Base-by-base conservation (phyloP, 2,113 vertebrate genomes). In the Crotalus horridus region DNA sequence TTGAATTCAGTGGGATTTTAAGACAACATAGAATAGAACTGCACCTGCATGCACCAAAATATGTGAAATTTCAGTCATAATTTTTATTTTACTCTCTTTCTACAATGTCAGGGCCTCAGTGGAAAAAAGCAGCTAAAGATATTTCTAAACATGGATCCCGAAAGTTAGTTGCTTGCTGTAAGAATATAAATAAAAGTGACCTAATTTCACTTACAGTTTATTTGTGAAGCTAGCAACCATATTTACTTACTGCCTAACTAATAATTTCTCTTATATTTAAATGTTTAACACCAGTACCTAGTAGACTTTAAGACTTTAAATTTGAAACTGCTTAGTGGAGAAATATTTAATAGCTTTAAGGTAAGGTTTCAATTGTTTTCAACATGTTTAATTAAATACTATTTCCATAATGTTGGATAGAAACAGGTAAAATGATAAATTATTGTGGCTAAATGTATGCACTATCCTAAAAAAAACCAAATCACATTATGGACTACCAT, bases 161-260 rank as follows among this genome's bases (percentile, higher is more conserved):
- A 58, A 91, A 85, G 53, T 91, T 85, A 26, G 89, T 51, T n/a
- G 74, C 24, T 53, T 91, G 81, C 89, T 93, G 85, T 85, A 93
- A 89, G 29, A 81, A 48, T 23, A 26, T 51, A 93, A 91, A 93
- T 90, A 93, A 61, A 93, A 90, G 81, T 90, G 92, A 93, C 81
- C 55, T 90, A 58, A 74, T 89, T 81, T 74, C 54, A 88, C 39
- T 88, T 93, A 90, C 89, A 91, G 86, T 93, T 91, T 91, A 74
- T 93, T 93, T 91, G 53, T 74, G 86, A 88, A 89, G 93, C 86
- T 91, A 93, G 93, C 64, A 91, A 91, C 90, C 90, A 81, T 21
- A 88, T 91, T 39, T 24, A 86, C 13, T 21, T 33, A 53, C 64
- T 91, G 90, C 85, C 48, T 61, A 86, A 58, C 24, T 90, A 87